A percentile compares a stretch with the other conserved stretches of the same genome.
phyloP scores from a whole-genome alignment of 2,113 vertebrate species.

The Chunga burmeisteri region DNA sequence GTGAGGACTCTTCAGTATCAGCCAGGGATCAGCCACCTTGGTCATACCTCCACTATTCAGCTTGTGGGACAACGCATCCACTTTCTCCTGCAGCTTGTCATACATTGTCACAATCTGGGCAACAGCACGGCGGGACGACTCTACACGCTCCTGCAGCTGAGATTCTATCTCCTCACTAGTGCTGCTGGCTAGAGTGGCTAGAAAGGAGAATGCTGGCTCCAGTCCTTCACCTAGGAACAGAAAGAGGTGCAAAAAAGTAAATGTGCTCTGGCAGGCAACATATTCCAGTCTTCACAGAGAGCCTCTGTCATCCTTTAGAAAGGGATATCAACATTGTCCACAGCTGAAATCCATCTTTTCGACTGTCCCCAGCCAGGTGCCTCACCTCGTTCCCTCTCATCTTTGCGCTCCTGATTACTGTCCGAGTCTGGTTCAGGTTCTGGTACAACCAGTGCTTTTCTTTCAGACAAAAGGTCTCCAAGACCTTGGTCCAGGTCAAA shows the following conservation, averaged over 20 bases:
- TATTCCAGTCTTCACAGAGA: neutral
- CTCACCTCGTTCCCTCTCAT: conserved; percentile 78
- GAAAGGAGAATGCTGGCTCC: conserved; percentile 88
- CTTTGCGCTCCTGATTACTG: conserved; percentile 92
- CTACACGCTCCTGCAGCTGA: conserved; percentile 90
- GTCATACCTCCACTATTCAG: conserved; percentile 77
- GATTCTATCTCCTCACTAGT: conserved; percentile 96
- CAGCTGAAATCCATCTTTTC: neutral
- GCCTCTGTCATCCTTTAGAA: neutral
- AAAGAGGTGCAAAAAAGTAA: neutral
- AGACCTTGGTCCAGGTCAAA: conserved; percentile 84
- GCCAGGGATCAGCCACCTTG: neutral
- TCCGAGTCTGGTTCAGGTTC: conserved; percentile 94
- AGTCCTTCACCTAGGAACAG: conserved; percentile 78
- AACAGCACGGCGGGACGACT: conserved; percentile 88
- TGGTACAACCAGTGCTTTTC: conserved; percentile 78
- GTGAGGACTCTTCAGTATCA: neutral
- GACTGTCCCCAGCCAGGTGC: neutral
- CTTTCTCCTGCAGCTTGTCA: conserved; percentile 81
- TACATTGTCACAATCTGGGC: conserved; percentile 86
- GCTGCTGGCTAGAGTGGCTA: conserved; percentile 94
- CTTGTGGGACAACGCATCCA: conserved; percentile 74
- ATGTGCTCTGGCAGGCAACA: neutral
- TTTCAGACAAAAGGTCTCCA: conserved; percentile 82
- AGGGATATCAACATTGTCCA: neutral